phyloP scores from a whole-genome alignment of 2,113 vertebrate genomes.

The Rhineura floridana region DNA sequence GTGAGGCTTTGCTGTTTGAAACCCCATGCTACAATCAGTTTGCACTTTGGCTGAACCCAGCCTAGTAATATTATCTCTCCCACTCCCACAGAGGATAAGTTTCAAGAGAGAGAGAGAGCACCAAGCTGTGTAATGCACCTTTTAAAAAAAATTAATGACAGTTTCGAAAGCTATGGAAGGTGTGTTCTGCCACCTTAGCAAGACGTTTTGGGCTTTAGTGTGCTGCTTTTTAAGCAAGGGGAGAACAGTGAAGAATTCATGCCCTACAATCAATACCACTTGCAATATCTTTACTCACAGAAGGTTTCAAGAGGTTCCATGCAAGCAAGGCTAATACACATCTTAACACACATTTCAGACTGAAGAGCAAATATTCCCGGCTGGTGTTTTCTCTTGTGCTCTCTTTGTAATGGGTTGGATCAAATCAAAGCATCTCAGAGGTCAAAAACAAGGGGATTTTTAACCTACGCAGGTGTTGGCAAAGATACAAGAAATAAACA shows the following conservation, averaged over 20 bases:
- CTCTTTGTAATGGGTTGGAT: neutral
- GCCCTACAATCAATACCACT: neutral
- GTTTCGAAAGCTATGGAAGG: neutral
- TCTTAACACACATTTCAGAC: constrained; percentile 48
- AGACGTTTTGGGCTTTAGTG: neutral
- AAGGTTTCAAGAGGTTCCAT: constrained; percentile 30
- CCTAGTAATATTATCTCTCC: neutral
- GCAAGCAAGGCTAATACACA: constrained; percentile 22
- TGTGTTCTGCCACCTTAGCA: neutral
- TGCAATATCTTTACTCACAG: neutral
- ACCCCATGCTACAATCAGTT: constrained; percentile 12
- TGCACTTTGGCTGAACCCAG: constrained; percentile 20
- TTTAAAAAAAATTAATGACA: neutral
- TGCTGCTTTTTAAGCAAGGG: constrained; percentile 7
- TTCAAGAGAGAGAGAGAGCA: constrained; percentile 1
- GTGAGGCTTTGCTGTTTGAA: neutral
- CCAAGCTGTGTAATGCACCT: neutral
- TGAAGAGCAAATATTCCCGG: constrained; percentile 35
- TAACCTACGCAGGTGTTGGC: neutral
- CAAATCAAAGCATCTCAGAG: neutral
- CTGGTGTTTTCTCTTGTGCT: constrained; percentile 11
- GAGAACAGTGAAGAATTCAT: neutral
- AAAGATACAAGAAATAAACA: fast-evolving
- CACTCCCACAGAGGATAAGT: neutral
- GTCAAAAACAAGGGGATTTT: constrained; percentile 4